phyloP scores from a whole-genome alignment of 92 coral and sea anemone genomes.

The Epizoanthus ramosus region DNA sequence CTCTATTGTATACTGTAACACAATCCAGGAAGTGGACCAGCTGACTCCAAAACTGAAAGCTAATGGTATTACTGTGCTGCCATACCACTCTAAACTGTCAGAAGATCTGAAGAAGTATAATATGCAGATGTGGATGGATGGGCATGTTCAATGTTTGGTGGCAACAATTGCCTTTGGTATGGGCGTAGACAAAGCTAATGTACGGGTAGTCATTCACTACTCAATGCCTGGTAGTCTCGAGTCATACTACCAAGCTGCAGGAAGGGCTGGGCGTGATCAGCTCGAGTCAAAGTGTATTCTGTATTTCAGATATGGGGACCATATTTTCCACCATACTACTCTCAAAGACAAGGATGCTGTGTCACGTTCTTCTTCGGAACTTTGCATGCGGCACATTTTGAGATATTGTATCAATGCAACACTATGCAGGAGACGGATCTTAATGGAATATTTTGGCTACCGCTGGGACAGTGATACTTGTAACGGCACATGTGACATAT shows the following conservation, averaged over 20 bases:
- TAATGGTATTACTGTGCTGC: neutral
- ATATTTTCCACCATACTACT: constrained; percentile 18
- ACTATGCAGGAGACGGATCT: constrained; percentile 26
- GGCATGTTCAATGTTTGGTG: constrained; percentile 22
- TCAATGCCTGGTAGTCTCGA: constrained; percentile 39
- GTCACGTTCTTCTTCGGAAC: neutral
- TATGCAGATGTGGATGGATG: constrained; percentile 29
- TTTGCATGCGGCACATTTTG: constrained; percentile 9
- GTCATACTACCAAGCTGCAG: constrained; percentile 42
- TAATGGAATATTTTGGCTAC: constrained; percentile 37
- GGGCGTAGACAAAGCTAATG: constrained; percentile 46
- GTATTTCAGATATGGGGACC: constrained; percentile 31
- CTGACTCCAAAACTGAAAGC: constrained; percentile 44
- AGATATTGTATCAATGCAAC: constrained; percentile 9
- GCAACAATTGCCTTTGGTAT: constrained; percentile 53
- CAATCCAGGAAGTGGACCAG: constrained; percentile 48
- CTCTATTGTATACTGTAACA: constrained; percentile 45
- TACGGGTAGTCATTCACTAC: constrained; percentile 37
- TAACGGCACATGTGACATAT: constrained; percentile 29
- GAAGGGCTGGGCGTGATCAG: constrained; percentile 47
- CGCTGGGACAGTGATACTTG: neutral
- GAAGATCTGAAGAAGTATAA: neutral
- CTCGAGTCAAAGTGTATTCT: constrained; percentile 23
- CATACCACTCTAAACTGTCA: constrained; percentile 43
- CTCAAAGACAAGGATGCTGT: neutral